phyloP scores from a whole-genome alignment of 2,888 invertebrate genomes.

The Agonopterix alstromeriana region DNA sequence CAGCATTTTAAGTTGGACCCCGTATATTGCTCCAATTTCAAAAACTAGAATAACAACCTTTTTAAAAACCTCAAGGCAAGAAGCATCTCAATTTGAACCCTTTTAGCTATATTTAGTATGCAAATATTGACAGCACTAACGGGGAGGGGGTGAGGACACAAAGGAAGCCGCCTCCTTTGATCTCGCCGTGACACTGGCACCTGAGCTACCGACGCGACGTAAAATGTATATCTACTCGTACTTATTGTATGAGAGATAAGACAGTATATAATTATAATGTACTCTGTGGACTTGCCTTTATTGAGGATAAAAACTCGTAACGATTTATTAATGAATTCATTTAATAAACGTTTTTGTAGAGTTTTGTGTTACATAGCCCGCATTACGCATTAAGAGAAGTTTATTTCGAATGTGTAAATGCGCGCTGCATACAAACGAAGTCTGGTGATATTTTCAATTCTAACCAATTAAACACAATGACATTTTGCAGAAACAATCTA shows the following conservation, averaged over 20 bases:
- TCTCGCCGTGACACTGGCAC: conserved; percentile 40
- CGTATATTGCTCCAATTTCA: too few species aligned
- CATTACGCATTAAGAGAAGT: conserved; percentile 1
- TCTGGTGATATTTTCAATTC: too few species aligned
- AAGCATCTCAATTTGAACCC: conserved; percentile 20
- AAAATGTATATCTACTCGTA: too few species aligned
- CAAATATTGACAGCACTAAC: conserved; percentile 44
- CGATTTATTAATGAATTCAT: conserved; percentile 13
- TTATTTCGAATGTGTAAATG: too few species aligned
- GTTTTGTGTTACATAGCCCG: neutral
- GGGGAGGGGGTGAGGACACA: conserved; percentile 21
- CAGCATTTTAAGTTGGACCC: too few species aligned
- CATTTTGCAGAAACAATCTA: too few species aligned
- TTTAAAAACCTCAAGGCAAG: conserved; percentile 3
- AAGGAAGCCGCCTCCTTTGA: conserved; percentile 54
- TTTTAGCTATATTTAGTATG: conserved; percentile 38
- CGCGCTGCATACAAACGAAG: too few species aligned
- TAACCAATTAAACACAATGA: too few species aligned
- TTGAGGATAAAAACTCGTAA: conserved; percentile 21
- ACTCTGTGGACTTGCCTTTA: conserved; percentile 1
- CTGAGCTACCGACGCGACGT: conserved; percentile 25
- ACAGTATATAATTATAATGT: too few species aligned
- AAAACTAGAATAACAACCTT: too few species aligned
- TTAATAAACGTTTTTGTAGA: conserved; percentile 3
- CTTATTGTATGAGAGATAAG: too few species aligned